Evolutionary conservation across 2,797 vertebrate species (phyloP), one percentile per base, ranked within the genome.

Genomic region (Furcifer pardalis): DNA sequence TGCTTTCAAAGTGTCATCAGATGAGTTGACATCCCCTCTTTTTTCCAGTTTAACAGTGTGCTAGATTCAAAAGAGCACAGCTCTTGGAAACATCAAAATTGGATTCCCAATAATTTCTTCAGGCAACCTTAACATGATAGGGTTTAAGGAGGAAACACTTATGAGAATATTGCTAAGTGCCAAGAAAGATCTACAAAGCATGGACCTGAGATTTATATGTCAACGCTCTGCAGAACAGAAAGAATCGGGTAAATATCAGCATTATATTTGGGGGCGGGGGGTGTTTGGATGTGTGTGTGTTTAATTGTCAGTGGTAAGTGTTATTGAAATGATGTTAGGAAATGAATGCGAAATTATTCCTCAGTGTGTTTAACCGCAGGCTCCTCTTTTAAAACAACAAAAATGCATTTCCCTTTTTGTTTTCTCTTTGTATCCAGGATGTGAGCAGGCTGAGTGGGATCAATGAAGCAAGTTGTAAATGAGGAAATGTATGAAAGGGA

Each of bases 341-440:
- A 87, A 84, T 81, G 77, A 93, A 89, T 90, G 86, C 37, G 32
- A 82, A 91, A 87, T 81, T 63, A 79, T 19, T 77, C 59, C 71
- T 89, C 63, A 87, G 37, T 17, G 56, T 79, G 12, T 65, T 84
- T 86, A 75, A 82, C 83, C 85, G 84, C 60, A 75, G 78, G 4
- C 7, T 83, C 77, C 49, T 88, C 68, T 89, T 91, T 66, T 72
- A 83, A 91, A 93, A 90, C 52, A 87, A 87, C 74, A 86, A 78
- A 69, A 65, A 75, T 44, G 35, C 42, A 78, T 83, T 86, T 85
- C 62, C 32, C 59, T 88, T 91, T n/a, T 91, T 84, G 77, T 86
- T 86, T 83, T 79, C 79, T 86, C 89, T 87, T 83, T 76, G 7
- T 88, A 35, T 85, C 84, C 91, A 86, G 56, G 30, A 80, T 91